A percentile compares a stretch with the other conserved stretches of the same genome.
Conservation (phyloP, 2,797 vertebrate genomes). For the Ceryle rudis region DNA sequence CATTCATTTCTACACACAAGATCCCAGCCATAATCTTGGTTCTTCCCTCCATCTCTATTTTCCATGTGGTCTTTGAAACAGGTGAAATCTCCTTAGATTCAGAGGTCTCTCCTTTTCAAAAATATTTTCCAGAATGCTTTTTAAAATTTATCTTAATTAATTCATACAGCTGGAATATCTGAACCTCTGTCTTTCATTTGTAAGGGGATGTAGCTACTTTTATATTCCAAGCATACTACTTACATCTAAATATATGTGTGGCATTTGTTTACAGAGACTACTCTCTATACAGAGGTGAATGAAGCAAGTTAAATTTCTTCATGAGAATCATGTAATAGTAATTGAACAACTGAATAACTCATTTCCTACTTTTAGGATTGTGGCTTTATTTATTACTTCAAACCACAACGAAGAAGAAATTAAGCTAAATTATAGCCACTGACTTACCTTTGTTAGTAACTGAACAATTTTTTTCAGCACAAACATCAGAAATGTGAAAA, state of each 20-base stretch:
- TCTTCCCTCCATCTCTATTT: neutral
- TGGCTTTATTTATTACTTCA: neutral
- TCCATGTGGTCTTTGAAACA: neutral
- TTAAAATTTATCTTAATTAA: neutral
- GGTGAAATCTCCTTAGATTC: neutral
- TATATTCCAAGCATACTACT: neutral
- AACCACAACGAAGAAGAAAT: neutral
- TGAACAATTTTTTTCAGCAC: neutral
- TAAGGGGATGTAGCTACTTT: neutral
- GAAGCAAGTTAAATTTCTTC: neutral
- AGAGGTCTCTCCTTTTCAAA: neutral
- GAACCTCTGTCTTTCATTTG: neutral
- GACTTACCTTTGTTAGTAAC: neutral
- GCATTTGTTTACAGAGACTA: neutral
- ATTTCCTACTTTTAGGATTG: neutral
- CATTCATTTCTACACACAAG: neutral
- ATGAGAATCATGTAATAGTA: neutral
- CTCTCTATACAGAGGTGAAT: rapidly evolving
- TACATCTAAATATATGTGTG: neutral
- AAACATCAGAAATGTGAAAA: neutral
- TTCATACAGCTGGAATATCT: neutral
- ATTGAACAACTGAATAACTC: neutral
- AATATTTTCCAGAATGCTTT: neutral
- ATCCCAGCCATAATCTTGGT: neutral
- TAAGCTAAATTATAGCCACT: neutral